These are phyloP conservation scores for Dugesia japonica DNA, from an alignment of 2,888 invertebrate species.

Conservation along the genomic window DNA sequence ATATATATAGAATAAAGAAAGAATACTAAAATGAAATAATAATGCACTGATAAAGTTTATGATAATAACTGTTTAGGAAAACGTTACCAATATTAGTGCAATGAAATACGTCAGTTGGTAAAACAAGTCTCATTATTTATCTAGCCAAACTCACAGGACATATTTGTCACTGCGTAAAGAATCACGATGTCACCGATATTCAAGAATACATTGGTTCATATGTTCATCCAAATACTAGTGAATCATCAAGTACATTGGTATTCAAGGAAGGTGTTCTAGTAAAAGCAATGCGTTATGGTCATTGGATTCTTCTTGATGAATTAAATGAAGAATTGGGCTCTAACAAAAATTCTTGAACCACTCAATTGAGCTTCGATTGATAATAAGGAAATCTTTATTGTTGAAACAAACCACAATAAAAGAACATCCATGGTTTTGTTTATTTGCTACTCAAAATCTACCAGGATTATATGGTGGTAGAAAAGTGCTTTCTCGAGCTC, in stretches of 20 bases:
- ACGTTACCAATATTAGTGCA: constrained; percentile 69
- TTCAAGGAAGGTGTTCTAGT: constrained; percentile 68
- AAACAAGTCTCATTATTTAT: constrained; percentile 85
- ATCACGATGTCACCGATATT: constrained; percentile 94
- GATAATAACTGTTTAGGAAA: no score
- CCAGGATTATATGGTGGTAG: constrained; percentile 79
- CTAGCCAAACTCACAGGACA: constrained; percentile 80
- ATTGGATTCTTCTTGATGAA: constrained; percentile 96
- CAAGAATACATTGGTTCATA: constrained; percentile 95
- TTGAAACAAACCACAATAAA: constrained; percentile 75
- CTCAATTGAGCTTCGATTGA: constrained; percentile 84
- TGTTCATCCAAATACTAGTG: constrained; percentile 46
- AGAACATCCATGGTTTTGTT: constrained; percentile 81
- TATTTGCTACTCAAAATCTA: constrained; percentile 97
- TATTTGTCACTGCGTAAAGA: constrained; percentile 80
- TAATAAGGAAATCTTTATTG: constrained; percentile 87
- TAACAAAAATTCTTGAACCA: constrained; percentile 90
- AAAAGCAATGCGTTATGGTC: constrained; percentile 84
- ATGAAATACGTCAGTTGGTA: constrained; percentile 90
- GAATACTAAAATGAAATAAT: no score
- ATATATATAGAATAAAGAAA: no score
- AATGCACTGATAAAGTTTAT: no score
- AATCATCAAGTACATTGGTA: constrained; percentile 59
- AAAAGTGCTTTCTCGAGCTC: constrained; percentile 83
- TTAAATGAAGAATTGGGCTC: constrained; percentile 74